Conservation (phyloP, 2,888 invertebrate genomes). For the Megastigmus dorsalis region DNA sequence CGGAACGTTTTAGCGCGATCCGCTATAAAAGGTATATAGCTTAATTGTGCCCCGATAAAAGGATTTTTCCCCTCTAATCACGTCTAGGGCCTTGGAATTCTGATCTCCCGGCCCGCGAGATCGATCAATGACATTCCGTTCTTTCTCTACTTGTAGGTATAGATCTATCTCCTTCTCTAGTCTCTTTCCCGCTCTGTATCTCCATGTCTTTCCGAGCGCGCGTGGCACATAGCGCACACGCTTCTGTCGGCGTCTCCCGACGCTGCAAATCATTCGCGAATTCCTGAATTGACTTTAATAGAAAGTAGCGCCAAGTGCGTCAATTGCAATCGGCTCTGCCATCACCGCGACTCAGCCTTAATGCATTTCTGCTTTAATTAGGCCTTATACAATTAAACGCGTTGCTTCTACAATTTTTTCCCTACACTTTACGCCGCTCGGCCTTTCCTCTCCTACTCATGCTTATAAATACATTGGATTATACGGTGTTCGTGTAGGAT, state of each 20-base stretch:
- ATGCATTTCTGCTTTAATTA: conserved; percentile 28
- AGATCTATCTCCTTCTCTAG: too few relatives aligned
- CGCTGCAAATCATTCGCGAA: conserved; percentile 21
- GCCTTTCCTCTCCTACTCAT: neutral
- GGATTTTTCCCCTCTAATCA: neutral
- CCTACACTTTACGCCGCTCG: neutral
- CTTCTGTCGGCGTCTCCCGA: too few relatives aligned
- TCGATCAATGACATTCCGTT: conserved; percentile 37
- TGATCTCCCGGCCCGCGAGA: too few relatives aligned
- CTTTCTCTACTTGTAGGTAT: neutral
- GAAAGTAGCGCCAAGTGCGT: conserved; percentile 29
- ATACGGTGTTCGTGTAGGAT: neutral
- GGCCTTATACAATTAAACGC: neutral
- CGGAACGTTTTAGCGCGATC: too few relatives aligned
- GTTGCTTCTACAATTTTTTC: too few relatives aligned
- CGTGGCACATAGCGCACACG: too few relatives aligned
- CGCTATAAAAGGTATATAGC: too few relatives aligned
- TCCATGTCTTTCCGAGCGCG: too few relatives aligned
- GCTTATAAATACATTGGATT: neutral
- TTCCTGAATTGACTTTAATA: conserved; percentile 35
- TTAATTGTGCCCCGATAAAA: too few relatives aligned
- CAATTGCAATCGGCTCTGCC: neutral
- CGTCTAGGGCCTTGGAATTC: conserved; percentile 3
- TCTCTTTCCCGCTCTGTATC: too few relatives aligned
- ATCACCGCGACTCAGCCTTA: too few relatives aligned